Evolutionary conservation across 2,113 vertebrate species (phyloP), one percentile per base, ranked within the genome.

Genomic region (Xyrauchen texanus): DNA sequence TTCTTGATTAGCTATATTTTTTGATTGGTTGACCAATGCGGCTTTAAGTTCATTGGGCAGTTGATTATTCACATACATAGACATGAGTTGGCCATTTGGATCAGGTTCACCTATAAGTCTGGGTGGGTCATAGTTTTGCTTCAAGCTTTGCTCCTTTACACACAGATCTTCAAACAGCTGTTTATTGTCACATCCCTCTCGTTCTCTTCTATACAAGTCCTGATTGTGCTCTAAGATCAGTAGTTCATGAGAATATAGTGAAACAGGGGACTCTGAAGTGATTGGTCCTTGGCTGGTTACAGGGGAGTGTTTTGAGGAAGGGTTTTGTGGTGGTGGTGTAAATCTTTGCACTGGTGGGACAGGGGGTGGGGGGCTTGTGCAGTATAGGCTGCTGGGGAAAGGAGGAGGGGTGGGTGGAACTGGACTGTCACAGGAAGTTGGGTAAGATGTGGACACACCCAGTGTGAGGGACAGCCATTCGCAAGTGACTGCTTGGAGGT

Each of bases 391-490:
- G 72, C 89, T 77, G 66, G 94, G 92, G 83, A 92, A 89, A 68
- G 90, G 89, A 65, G 92, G 89, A 45, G 90, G 90, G 21, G 88
- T 87, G 79, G 90, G 91, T 4, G 87, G 90, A 1, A 77, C 60
- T 72, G 88, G 82, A 49, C 83, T 82, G 80, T 79, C 84, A 45
- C 91, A 76, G 79, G 90, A 83, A 69, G 92, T 90, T 77, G 42
- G 60, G 57, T 61, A 11, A 10, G 83, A 88, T 81, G 91, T 81
- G 80, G 90, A 88, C 67, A 86, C 71, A 21, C 82, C 88, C 87
- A 90, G 55, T 77, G 93, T 94, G 85, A 93, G 90, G 74, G 93
- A 90, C 21, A 95, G 88, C 88, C 92, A 91, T 82, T 94, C 93
- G 13, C 60, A 89, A 88, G 90, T 86, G 84, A 91, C 6, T 62